A percentile compares a stretch with the other conserved stretches of the same genome.
Evolutionary conservation across 1,140 invertebrate species (phyloP).

Genomic region (Drosophila miranda): DNA sequence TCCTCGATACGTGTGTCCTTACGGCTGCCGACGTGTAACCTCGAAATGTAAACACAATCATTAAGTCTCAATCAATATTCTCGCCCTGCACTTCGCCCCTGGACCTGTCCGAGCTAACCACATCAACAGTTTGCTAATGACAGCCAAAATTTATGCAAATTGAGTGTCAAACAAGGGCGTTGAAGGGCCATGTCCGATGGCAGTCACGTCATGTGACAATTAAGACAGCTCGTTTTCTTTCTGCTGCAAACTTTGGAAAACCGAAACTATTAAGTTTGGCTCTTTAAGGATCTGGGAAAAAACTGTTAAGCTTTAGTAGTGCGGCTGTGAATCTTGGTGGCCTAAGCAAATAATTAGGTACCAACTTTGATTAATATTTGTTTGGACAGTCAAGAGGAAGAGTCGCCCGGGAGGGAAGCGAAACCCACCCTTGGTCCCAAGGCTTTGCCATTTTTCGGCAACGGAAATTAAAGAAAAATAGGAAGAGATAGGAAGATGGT

Average conservation of each 20-base stretch:
- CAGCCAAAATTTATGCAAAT: constrained; percentile 71
- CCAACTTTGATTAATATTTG: constrained; percentile 73
- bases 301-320: constrained; percentile 5
- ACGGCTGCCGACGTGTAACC: constrained; percentile 23
- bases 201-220: constrained; percentile 42
- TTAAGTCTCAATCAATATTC: constrained; percentile 47
- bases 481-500: constrained; percentile 7
- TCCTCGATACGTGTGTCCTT: not conserved
- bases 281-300: not conserved
- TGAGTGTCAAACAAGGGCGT: constrained; percentile 48
- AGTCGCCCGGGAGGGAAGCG: constrained; percentile 36
- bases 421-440: constrained; percentile 27
- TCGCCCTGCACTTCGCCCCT: constrained; percentile 3
- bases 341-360: constrained; percentile 59
- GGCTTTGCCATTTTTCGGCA: constrained; percentile 46
- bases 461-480: constrained; percentile 60
- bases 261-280: not conserved
- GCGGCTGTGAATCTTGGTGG: not conserved
- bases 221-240: constrained; percentile 5
- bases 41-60: constrained; percentile 52
- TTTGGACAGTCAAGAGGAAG: constrained; percentile 68
- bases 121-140: constrained; percentile 47
- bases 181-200: constrained; percentile 15
- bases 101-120: constrained; percentile 19
- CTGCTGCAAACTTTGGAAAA: not conserved